Evolutionary conservation across 2,113 vertebrate species (phyloP), one percentile per base, ranked within the genome.

Genomic region (Prietella phreatophila): DNA sequence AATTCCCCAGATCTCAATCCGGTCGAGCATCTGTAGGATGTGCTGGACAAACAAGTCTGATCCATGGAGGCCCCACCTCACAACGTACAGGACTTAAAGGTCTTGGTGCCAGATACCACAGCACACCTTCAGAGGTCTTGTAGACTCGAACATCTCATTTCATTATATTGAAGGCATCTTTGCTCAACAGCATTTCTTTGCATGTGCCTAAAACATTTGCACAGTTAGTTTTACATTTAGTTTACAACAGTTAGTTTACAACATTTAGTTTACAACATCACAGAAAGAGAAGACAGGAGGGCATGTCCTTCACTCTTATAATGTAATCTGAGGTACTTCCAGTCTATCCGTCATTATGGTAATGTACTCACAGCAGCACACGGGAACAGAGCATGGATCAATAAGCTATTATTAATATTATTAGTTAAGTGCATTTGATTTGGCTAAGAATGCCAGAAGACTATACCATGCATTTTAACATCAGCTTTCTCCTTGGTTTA

Each of bases 371-470:
- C n/a, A 85, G 78, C 83, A 76, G 53, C 82, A 6, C 47, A 36
- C 17, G 33, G 81, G 88, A 60, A 55, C 71, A 61, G 47, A 86
- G 73, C 81, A 79, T 5, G n/a, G 39, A 33, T 60, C 81, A 5
- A 67, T 85, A 86, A 30, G 78, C 79, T 85, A 75, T 90, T 87
- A 91, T 90, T 81, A 88, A 83, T 85, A 85, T 75, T 55, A 85
- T 91, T 90, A 90, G 78, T 90, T 88, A 84, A 88, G 83, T 86
- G 78, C 82, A 85, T 83, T 87, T 88, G 85, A 88, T 89, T 90
- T 86, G 80, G 84, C 90, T 79, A 73, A 83, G 39, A 82, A 82
- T 47, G 47, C 33, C 85, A 89, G 76, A 60, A 90, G 25, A n/a
- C 65, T 22, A 88, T 76, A 39, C 5, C 33, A 60, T 87, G 85